Percentiles rank a stretch among this genome's conserved stretches.
Evolutionary conservation across 1,140 invertebrate genomes (phyloP).

Genomic region (Hesperophylax magnus): DNA sequence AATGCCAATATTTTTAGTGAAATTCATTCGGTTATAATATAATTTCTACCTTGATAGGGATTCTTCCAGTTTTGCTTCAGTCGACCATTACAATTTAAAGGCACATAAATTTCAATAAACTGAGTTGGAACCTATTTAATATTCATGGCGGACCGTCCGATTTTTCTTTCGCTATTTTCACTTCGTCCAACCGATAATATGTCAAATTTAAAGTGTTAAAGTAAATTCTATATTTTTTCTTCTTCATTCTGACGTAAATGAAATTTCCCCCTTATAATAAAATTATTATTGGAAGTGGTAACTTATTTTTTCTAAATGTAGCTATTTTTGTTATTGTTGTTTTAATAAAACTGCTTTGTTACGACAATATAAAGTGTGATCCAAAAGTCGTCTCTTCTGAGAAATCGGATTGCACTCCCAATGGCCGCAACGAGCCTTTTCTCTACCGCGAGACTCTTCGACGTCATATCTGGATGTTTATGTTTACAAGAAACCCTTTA

Average conservation of each 20-base stretch:
- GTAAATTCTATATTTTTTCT: not conserved
- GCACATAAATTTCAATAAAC: constrained; percentile 24
- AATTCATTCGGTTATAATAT: constrained; percentile 11
- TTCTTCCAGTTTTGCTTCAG: not conserved
- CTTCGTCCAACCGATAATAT: constrained; percentile 7
- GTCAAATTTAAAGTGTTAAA: not conserved
- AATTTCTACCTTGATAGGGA: constrained; percentile 4
- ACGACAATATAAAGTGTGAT: no score
- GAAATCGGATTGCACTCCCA: no score
- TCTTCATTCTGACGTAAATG: not conserved
- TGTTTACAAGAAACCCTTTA: no score
- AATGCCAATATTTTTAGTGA: not conserved
- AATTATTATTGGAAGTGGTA: not conserved
- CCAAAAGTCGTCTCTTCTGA: no score
- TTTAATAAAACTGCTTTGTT: no score
- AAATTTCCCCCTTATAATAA: not conserved
- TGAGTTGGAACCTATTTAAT: constrained; percentile 22
- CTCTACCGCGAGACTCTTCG: no score
- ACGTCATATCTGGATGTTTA: no score
- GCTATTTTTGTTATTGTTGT: no score
- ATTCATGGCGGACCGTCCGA: constrained; percentile 21
- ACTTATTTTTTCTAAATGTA: no score
- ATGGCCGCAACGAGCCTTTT: no score
- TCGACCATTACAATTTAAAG: constrained; percentile 2
- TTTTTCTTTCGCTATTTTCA: constrained; percentile 13